Base-by-base conservation (phyloP, 2,113 vertebrate species). In the Myxocyprinus asiaticus region DNA sequence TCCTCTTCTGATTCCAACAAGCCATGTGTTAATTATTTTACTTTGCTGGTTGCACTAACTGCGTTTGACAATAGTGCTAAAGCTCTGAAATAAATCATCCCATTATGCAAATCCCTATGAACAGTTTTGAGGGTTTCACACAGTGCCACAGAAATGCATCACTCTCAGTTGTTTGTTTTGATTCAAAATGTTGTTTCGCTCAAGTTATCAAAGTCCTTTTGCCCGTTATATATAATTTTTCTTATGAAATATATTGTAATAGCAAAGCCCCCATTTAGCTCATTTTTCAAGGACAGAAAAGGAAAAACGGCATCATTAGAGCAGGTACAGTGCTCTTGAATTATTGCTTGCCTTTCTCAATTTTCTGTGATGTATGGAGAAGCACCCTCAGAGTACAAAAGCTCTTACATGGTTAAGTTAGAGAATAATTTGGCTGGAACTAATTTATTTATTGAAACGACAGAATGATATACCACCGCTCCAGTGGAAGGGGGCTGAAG, bases 361-460 rank as follows among this genome's bases (percentile, higher is more conserved):
- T 80, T 67, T 44, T 68, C 53, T 68, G 55, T 81, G 71, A 75
- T 53, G 55, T 75, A 50, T 44, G 48, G 72, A 62, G 61, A 53
- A 51, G 69, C 71, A 53, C 14, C 70, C 11, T 9, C 47, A 81
- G 47, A 67, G 45, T 55, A 81, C 64, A 74, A 75, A 33, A 81
- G 44, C 79, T 68, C 22, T 75, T 67, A 75, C 64, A 68, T 81
- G 64, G 71, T 62, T 62, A 75, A 51, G 79, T 81, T 75, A 44
- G 79, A 67, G 47, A 81, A 75, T 74, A 81, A 81, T 81, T 81
- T 81, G 79, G 33, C 79, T 76, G 79, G 79, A 81, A 81, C 79
- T 81, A 81, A 81, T 81, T 81, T 81, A 81, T 81, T 81, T 81
- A 75, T 75, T 81, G 79, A 81, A 81, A 81, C 42, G 71, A 81